Base-by-base conservation (phyloP, 2,113 vertebrate genomes). In the Ammodytes dubius region DNA sequence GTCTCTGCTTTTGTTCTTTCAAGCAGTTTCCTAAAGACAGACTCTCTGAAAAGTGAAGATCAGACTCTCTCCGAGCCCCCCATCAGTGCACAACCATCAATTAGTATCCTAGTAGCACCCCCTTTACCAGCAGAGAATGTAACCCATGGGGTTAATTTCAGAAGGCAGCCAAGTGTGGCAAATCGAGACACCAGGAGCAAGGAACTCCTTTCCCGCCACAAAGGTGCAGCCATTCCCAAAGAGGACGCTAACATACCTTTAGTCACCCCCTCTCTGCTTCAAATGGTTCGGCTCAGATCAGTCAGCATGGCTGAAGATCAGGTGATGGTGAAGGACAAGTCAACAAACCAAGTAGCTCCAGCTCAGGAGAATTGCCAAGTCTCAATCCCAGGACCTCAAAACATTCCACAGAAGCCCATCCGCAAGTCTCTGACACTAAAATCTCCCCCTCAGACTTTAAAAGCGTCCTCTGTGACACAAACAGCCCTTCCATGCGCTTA, bases 221-320 rank as follows among this genome's bases (percentile, higher is more conserved):
- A 96, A 91, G 94, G 94, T 65, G 35, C 75, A 39, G 91, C 95
- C 0, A 79, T 77, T 80, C 89, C 96, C 74, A 97, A 96, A 91
- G 97, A 99, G 76, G 97, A 99, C 1, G 96, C 96, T 3, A 96
- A 95, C 79, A 93, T 96, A 63, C 98, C 97, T 52, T 96, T 99
- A 6, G 97, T 99, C 77, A 98, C 98, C 0, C 97, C 98, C 1
- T 99, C 97, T 0, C 92, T 99, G 77, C 95, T 99, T 88, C 98
- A 99, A 91, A 99, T 97, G 97, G 97, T 99, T 50, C 94, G 97
- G 14, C 95, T 99, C 69, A 96, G 97, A 79, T 96, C 98, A 0
- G 95, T 99, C 83, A 96, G 93, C 40, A 85, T 95, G 2, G 74
- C 70, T 0, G 92, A 93, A 1, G 94, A 94, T 46, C 86, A 90